These are phyloP conservation scores for Apeira syringaria DNA, from an alignment of 2,888 invertebrate species.

Conservation along the genomic window DNA sequence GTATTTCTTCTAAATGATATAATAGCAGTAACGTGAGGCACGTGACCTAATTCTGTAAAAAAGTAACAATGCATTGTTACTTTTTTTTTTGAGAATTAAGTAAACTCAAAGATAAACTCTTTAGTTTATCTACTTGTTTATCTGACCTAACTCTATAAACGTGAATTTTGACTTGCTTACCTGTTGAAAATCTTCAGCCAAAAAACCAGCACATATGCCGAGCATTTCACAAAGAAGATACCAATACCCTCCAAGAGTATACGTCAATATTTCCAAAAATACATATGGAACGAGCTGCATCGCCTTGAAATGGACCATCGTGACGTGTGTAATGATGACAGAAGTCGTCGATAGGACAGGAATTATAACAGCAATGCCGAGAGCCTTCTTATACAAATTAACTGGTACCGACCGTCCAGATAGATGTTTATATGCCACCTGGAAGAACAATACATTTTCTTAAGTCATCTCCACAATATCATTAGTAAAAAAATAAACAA, in stretches of 20 bases:
- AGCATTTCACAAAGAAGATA: constrained; percentile 86
- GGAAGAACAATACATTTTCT: constrained; percentile 32
- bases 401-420: constrained; percentile 83
- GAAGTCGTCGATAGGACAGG: constrained; percentile 85
- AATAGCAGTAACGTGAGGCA: too few species aligned
- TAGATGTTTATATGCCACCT: constrained; percentile 84
- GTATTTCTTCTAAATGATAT: too few species aligned
- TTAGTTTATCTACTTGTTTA: too few species aligned
- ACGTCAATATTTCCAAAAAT: constrained; percentile 87
- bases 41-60: too few species aligned
- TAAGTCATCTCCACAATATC: too few species aligned
- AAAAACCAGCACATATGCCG: constrained; percentile 85
- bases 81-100: too few species aligned
- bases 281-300: constrained; percentile 87
- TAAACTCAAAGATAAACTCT: too few species aligned
- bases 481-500: too few species aligned
- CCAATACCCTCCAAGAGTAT: constrained; percentile 89
- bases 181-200: constrained; percentile 88
- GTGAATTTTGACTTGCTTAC: too few species aligned
- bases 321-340: constrained; percentile 87
- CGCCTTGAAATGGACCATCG: constrained; percentile 87
- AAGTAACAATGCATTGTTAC: too few species aligned
- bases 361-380: constrained; percentile 82
- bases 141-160: too few species aligned
- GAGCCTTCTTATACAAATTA: constrained; percentile 82